Evolutionary conservation across 2,113 vertebrate genomes (phyloP), one percentile per base, ranked within the genome.

Genomic region (Saccopteryx leptura): DNA sequence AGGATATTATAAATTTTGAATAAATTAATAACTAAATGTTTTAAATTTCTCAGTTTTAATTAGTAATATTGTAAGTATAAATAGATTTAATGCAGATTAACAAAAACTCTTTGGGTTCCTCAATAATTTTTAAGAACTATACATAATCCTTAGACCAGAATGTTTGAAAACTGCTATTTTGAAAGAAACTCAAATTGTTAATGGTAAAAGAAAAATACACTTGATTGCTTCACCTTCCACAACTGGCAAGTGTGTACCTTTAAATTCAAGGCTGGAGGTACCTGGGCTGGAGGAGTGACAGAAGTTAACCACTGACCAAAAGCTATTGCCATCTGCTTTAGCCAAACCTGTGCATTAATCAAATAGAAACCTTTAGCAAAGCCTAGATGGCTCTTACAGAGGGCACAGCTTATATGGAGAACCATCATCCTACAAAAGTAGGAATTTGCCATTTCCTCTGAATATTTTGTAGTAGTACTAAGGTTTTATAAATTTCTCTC

Each of bases 1-100:
- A 18, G 56, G 24, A 82, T 71, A 75, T 78, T 80, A 13, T 79
- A 39, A 75, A 80, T 88, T 74, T 83, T 18, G 68, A 84, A 4
- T 85, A 17, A 79, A 39, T 95, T 75, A 69, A 56, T 91, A 82
- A 68, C n/a, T 89, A 75, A 69, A 39, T 74, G 26, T 88, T 93
- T 93, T 48, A 33, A 78, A 65, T 84, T 63, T 65, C 12, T 71
- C 26, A 21, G 52, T 88, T 66, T 96, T 66, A 60, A 48, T 54
- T 91, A 80, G 26, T 74, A 60, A 50, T 60, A 78, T 33, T 72
- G 2, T 91, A 33, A 61, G 39, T 52, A 63, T 50, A 26, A 56
- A 68, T 69, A 79, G 46, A 65, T 13, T 31, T 28, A 76, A 72
- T 68, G 26, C 52, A 68, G 52, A 56, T 94, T 26, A 84, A 80